phyloP scores from a whole-genome alignment of 2,888 invertebrate species.

The Lapara coniferarum region DNA sequence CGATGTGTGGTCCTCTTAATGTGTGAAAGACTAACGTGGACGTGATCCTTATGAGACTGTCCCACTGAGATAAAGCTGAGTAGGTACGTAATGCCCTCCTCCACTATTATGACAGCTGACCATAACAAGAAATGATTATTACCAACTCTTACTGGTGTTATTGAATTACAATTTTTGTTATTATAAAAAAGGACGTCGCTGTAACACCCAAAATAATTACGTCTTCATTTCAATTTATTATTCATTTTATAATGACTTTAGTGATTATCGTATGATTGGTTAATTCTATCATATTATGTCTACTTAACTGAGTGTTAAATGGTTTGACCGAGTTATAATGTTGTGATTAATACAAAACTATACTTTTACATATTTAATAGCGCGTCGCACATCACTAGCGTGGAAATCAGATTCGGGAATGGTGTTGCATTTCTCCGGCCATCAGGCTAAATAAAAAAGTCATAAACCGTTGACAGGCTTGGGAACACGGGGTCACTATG shows the following conservation, averaged over 20 bases:
- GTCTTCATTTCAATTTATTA: conserved; percentile 6
- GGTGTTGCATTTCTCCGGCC: conserved; percentile 76
- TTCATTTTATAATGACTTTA: not conserved
- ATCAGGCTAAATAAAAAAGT: conserved; percentile 80
- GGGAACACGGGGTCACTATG: conserved; percentile 75
- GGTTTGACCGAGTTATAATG: conserved; percentile 44
- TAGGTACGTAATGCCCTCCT: conserved; percentile 35
- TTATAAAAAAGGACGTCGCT: conserved; percentile 46
- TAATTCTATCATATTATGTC: not conserved
- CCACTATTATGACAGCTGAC: conserved; percentile 64
- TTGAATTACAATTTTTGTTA: conserved; percentile 56
- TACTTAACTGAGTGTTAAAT: conserved; percentile 32
- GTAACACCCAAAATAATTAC: not conserved
- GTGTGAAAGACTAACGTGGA: conserved; percentile 54
- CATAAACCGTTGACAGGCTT: conserved; percentile 79
- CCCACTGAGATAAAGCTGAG: conserved; percentile 35
- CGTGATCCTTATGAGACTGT: conserved; percentile 43
- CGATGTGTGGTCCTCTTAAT: conserved; percentile 68
- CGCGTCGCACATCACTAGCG: conserved; percentile 55
- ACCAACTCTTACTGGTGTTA: conserved; percentile 53
- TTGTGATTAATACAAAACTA: conserved; percentile 55
- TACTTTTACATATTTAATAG: conserved; percentile 64
- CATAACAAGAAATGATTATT: conserved; percentile 68
- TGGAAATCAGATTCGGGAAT: conserved; percentile 72
- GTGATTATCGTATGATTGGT: not conserved